phyloP scores from a whole-genome alignment of 2,797 vertebrate species.

The Champsocephalus esox region DNA sequence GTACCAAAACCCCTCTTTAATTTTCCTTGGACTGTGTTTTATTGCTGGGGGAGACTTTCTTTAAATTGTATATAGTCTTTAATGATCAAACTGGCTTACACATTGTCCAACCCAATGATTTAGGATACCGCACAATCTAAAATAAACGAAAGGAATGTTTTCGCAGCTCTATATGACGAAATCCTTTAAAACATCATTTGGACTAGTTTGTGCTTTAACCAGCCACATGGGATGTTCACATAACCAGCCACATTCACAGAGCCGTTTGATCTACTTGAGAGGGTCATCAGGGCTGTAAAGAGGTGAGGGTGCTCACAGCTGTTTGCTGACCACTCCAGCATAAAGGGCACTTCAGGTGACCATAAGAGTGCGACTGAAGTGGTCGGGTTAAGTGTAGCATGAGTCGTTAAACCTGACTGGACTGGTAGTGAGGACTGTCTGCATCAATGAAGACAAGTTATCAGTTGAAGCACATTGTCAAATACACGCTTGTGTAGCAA shows the following conservation, averaged over 20 bases:
- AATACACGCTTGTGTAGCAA: not conserved
- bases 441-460: constrained; percentile 5
- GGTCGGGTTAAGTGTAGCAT: constrained; percentile 55
- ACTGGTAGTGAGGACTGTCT: constrained; percentile 30
- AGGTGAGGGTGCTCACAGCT: constrained; percentile 53
- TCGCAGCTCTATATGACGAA: constrained; percentile 19
- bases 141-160: constrained; percentile 8
- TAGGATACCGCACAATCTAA: constrained; percentile 8
- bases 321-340: constrained; percentile 74
- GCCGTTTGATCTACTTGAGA: constrained; percentile 49
- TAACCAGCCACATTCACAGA: constrained; percentile 28
- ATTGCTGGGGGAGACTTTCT: constrained; percentile 53
- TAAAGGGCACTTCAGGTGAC: constrained; percentile 73
- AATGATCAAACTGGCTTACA: constrained; percentile 1
- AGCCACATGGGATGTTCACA: constrained; percentile 12
- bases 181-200: constrained; percentile 17
- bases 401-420: constrained; percentile 66
- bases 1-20: constrained; percentile 39
- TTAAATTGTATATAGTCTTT: constrained; percentile 25
- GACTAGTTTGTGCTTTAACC: constrained; percentile 1
- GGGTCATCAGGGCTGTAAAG: constrained; percentile 49
- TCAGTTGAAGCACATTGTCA: not conserved
- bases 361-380: constrained; percentile 59
- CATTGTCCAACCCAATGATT: constrained; percentile 41
- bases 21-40: constrained; percentile 42